Base-by-base conservation (phyloP, 2,797 vertebrate genomes). In the Fistularia tabacaria region DNA sequence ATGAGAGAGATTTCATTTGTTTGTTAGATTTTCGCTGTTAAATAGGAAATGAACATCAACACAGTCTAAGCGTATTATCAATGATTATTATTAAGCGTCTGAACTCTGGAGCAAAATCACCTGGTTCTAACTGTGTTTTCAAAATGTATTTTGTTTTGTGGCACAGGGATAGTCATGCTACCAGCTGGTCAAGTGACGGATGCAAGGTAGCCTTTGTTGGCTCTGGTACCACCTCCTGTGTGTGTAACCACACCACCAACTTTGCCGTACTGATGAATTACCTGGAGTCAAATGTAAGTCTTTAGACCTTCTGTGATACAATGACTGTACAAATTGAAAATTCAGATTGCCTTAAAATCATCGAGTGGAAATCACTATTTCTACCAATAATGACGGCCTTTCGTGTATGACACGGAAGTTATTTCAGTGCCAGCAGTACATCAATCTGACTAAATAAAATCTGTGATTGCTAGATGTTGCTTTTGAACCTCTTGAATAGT, bases 241-340 rank as follows among this genome's bases (percentile, higher is more conserved):
- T 78, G 8, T 93, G 92, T 77, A 91, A 90, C 83, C 92, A 93
- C 76, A 93, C 91, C 57, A 93, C 91, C 59, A 92, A 92, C 77
- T 93, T 92, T 79, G 91, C 91, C 11, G 86, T 92, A 49, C 73
- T 93, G 57, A 91, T 93, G 90, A 92, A 91, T 67, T 92, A 91
- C 69, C 54, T 90, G 46, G 86, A 89, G 48, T 60, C 83, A 1
- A 79, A 87, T 88, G 90, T 91, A 80, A 65, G n/a, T 45, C 1
- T 1, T 12, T 3, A 42, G 8, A 46, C 51, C 1, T 14, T 49
- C 38, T 38, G 9, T 57, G 14, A 51, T 52, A 13, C 6, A 12
- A 36, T 36, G 6, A 51, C 13, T n/a, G 10, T 38, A 2, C n/a
- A 39, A 8, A 49, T 13, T 10, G 36, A 51, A 38, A 39, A 6